These are phyloP conservation scores for Trematomus bernacchii DNA, from an alignment of 2,797 vertebrate genomes.

Conservation along the genomic window DNA sequence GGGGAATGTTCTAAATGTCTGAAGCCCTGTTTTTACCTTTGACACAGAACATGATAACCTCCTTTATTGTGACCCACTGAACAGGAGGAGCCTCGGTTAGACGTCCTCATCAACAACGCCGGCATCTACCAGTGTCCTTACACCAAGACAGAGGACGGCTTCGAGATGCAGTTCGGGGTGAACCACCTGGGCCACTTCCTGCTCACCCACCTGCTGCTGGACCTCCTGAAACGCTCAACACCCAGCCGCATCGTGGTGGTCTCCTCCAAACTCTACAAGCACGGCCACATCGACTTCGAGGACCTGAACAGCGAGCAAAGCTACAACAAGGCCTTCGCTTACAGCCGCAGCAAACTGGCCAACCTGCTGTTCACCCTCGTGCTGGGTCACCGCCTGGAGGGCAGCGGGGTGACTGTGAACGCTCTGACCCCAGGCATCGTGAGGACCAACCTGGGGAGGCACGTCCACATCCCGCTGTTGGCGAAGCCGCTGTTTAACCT, in stretches of 20 bases:
- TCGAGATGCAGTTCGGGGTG: slow-evolving; percentile 96
- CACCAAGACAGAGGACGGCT: slow-evolving; percentile 91
- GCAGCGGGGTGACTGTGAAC: slow-evolving; percentile 89
- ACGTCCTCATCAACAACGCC: slow-evolving; percentile 94
- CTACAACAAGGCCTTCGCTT: slow-evolving; percentile 91
- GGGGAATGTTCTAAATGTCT: background rate
- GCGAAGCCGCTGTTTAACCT: slow-evolving; percentile 88
- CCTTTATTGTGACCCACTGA: background rate
- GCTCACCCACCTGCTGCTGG: slow-evolving; percentile 92
- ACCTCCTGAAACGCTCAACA: slow-evolving; percentile 89
- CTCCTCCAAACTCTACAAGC: slow-evolving; percentile 94
- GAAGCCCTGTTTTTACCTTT: background rate
- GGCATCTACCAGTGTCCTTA: slow-evolving; percentile 93
- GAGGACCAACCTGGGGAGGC: slow-evolving; percentile 91
- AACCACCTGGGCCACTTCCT: slow-evolving; percentile 98
- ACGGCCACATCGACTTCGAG: slow-evolving; percentile 92
- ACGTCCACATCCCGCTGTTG: slow-evolving; percentile 87
- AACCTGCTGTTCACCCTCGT: slow-evolving; percentile 92
- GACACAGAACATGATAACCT: background rate
- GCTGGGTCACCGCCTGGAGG: slow-evolving; percentile 87
- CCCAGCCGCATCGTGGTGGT: slow-evolving; percentile 92
- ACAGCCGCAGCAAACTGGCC: slow-evolving; percentile 92
- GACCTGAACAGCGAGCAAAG: slow-evolving; percentile 91
- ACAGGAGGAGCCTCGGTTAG: slow-evolving; percentile 90
- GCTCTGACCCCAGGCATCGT: slow-evolving; percentile 91